Evolutionary conservation across 2,797 vertebrate species (phyloP), one percentile per base, ranked within the genome.

Genomic region (Sitta carolinensis): DNA sequence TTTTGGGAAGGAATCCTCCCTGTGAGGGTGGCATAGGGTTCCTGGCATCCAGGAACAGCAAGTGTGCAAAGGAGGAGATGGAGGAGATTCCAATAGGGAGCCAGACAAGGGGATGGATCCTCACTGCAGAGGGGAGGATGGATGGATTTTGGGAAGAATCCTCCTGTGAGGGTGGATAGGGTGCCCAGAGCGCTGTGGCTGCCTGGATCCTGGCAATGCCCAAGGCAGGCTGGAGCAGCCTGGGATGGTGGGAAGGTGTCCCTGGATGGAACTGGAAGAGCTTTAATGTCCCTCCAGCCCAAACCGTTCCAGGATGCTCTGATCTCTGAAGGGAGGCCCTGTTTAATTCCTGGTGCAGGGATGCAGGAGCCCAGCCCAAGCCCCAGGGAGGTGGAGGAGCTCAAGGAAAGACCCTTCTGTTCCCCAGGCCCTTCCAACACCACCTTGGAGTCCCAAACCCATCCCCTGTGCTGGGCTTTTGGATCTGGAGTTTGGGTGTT

Each of bases 91-190:
- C 19, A 6, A 45, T 62, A 55, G 42, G 75, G 26, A 1, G 40
- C 7, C 52, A n/a, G 48, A 12, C 6, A 25, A 29, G 6, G 9
- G 13, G 21, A 9, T 29, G 48, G 78, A 16, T 63, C 63, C 63
- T 11, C 4, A 36, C 3, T 38, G 4, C 16, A 29, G 16, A 20
- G 43, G 78, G 27, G 1, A 23, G 36, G 63, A 5, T 6, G 1
- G 43, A 0, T 13, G 72, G 70, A 8, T 63, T 19, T 13, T 11
- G 43, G 69, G 62, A 9, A 10, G 43, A 69, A 76, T 83, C 3
- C 7, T 42, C 9, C 43, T 29, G 13, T 11, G 36, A 75, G 42
- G 38, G 45, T 10, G 40, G 40, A 40, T 15, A 40, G 26, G 26
- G 5, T 55, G 9, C 43, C 51, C 43, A 80, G 85, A 61, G 69